Evolutionary conservation across 2,797 vertebrate species (phyloP), one percentile per base, ranked within the genome.

Genomic region (Cephalopachus bancanus): DNA sequence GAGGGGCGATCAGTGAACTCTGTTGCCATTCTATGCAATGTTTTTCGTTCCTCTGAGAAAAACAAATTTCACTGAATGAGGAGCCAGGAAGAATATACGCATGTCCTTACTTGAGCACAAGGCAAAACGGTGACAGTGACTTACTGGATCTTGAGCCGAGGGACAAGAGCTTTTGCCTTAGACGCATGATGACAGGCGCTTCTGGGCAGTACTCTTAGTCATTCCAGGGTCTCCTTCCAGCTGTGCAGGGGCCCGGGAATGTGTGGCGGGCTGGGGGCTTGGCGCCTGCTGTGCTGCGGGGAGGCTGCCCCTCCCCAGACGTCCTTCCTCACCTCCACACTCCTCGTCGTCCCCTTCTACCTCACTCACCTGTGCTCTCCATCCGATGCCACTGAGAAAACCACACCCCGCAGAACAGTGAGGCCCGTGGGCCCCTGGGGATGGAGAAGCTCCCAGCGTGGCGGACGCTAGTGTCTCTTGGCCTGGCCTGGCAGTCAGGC

Each of bases 11-110:
- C 60, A 17, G 0, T 44, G 93, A 84, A 51, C 76, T 67, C 12
- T 12, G 37, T 78, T 28, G 65, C 79, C 96, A 83, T 89, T 97
- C 97, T 98, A 94, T 98, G 98, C 97, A 97, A 95, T 98, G 72
- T 86, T 91, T 93, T 95, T 91, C 81, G 80, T 85, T 75, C 83
- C 95, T 93, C 14, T 95, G 96, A 72, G 30, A 67, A 76, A 88
- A 95, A 93, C 72, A 64, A 11, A 6, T 5, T 94, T 97, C 95
- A 64, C 80, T 83, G 0, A 90, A 91, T 91, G 95, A 30, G 55
- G 28, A 90, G 55, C 71, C 24, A 15, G 51, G 72, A 7, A 10
- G 44, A 37, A 89, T 71, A 24, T 72, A 19, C 0, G 5, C 59
- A 20, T 5, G 1, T 87, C 84, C 0, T 92, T 84, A 87, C 65